Conservation (phyloP, 1,140 invertebrate species). For the Pantala flavescens region DNA sequence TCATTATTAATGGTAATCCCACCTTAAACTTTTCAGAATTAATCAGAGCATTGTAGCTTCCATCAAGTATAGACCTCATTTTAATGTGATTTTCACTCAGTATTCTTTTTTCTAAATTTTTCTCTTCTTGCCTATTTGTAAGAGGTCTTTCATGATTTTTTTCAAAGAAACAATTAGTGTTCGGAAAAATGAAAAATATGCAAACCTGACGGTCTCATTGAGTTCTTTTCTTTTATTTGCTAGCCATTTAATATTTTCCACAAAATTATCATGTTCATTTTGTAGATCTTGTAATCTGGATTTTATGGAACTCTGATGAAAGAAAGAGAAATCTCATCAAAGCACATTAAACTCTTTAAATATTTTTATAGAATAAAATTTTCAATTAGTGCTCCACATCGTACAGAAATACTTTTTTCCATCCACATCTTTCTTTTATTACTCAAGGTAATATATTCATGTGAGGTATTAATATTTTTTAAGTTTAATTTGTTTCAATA, state of each 20-base stretch:
- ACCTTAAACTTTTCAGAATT: not conserved
- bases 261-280: not conserved
- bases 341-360: not conserved
- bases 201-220: not conserved
- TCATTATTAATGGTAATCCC: not conserved
- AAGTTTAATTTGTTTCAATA: too few species aligned
- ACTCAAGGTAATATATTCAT: not conserved
- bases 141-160: not conserved
- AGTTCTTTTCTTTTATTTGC: not conserved
- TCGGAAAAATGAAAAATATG: not conserved
- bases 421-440: not conserved
- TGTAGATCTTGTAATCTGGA: not conserved
- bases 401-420: not conserved
- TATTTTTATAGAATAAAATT: too few species aligned
- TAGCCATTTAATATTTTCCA: not conserved
- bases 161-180: not conserved
- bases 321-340: not conserved
- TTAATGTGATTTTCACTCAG: not conserved
- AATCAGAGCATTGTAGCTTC: not conserved
- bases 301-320: not conserved
- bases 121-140: not conserved
- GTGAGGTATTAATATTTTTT: not conserved
- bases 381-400: not conserved
- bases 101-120: not conserved
- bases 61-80: not conserved